phyloP scores from a whole-genome alignment of 2,113 vertebrate genomes.

The Amia ocellicauda region DNA sequence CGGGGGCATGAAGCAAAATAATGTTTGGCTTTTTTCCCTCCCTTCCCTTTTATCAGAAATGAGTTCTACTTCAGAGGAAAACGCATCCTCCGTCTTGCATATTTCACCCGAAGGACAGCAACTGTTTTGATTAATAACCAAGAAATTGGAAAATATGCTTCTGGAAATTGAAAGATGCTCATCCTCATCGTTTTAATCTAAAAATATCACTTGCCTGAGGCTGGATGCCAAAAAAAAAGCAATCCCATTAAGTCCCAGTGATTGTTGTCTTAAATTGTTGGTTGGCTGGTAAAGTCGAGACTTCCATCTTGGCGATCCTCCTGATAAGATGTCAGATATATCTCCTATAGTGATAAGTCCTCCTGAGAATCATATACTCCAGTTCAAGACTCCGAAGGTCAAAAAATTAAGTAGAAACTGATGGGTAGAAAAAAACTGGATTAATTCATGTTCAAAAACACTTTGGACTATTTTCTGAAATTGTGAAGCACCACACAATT shows the following conservation, averaged over 20 bases:
- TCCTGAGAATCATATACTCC: slow-evolving; percentile 14
- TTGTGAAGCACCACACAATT: too few relatives aligned
- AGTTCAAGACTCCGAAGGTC: slow-evolving; percentile 9
- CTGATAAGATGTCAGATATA: slow-evolving; percentile 31
- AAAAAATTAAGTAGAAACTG: slow-evolving; percentile 16
- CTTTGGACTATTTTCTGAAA: too few relatives aligned
- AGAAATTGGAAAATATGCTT: slow-evolving; percentile 32
- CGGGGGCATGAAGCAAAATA: slow-evolving; percentile 24
- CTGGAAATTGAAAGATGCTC: slow-evolving; percentile 26
- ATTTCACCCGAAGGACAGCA: neutral
- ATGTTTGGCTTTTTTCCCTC: slow-evolving; percentile 16
- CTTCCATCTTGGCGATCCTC: slow-evolving; percentile 23
- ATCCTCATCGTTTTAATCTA: slow-evolving; percentile 34
- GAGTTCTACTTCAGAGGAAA: slow-evolving; percentile 24
- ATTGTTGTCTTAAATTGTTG: slow-evolving; percentile 19
- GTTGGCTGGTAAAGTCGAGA: slow-evolving; percentile 31
- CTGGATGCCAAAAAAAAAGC: slow-evolving; percentile 20
- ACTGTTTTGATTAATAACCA: slow-evolving; percentile 23
- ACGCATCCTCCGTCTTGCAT: neutral
- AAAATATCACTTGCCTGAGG: slow-evolving; percentile 36
- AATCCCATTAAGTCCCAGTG: slow-evolving; percentile 29
- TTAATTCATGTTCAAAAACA: too few relatives aligned
- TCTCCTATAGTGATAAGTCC: slow-evolving; percentile 36
- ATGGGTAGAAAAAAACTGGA: too few relatives aligned
- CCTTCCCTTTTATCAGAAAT: slow-evolving; percentile 16